A percentile compares a stretch with the other conserved stretches of the same genome.
phyloP scores from a whole-genome alignment of 2,888 invertebrate species.

The Diadromus collaris region DNA sequence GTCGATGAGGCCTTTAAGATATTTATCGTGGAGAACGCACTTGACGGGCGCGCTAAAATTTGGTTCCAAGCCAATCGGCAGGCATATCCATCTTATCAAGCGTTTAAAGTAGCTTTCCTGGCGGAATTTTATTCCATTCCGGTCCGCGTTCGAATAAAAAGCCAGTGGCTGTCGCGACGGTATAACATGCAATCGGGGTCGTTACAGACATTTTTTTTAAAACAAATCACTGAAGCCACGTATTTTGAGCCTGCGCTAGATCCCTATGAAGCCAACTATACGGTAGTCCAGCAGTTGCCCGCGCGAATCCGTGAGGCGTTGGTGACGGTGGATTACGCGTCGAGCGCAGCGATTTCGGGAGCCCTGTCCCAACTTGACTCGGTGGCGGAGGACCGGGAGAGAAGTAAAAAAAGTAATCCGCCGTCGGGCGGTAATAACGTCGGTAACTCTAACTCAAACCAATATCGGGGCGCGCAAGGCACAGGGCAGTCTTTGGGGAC shows the following conservation, averaged over 20 bases:
- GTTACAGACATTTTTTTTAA: slow-evolving; percentile 26
- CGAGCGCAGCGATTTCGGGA: neutral
- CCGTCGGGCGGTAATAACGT: too few species aligned
- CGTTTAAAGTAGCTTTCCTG: slow-evolving; percentile 26
- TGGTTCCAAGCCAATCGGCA: neutral
- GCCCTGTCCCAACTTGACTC: too few species aligned
- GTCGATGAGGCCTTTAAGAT: neutral
- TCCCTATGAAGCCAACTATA: slow-evolving; percentile 30
- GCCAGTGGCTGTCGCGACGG: slow-evolving; percentile 19
- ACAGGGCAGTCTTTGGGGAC: too few species aligned
- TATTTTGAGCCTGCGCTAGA: slow-evolving; percentile 14
- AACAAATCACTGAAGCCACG: slow-evolving; percentile 23
- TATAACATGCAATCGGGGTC: slow-evolving; percentile 28
- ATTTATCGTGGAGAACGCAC: slow-evolving; percentile 3
- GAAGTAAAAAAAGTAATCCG: too few species aligned
- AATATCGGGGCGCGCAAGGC: too few species aligned
- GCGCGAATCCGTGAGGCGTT: neutral
- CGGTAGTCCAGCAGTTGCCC: slow-evolving; percentile 32
- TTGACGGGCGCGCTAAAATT: slow-evolving; percentile 23
- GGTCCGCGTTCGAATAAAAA: slow-evolving; percentile 29
- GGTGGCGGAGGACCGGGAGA: too few species aligned
- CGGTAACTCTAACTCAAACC: too few species aligned
- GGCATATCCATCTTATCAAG: neutral
- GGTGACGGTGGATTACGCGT: neutral
- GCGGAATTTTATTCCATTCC: slow-evolving; percentile 51